Evolutionary conservation across 1,140 invertebrate genomes (phyloP).

Genomic region (Leptopilina boulardi): DNA sequence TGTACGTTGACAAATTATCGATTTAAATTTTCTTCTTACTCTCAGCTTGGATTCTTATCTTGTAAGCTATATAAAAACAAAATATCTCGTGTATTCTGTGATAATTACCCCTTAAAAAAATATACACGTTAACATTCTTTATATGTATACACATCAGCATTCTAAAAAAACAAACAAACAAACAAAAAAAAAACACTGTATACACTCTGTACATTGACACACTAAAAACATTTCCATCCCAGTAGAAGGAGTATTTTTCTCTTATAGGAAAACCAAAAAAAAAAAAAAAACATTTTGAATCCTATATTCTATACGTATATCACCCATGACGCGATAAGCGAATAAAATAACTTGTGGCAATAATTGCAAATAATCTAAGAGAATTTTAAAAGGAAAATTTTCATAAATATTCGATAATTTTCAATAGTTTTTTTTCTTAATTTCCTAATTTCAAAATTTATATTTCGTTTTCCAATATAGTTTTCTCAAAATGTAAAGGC

Average conservation of each 20-base stretch:
- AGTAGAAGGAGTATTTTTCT: constrained; percentile 66
- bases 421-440: too few species aligned
- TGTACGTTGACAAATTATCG: constrained; percentile 40
- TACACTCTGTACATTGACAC: constrained; percentile 44
- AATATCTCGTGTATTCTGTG: constrained; percentile 75
- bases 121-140: constrained; percentile 52
- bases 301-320: constrained; percentile 63
- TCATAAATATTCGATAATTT: constrained; percentile 37
- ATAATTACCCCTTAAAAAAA: constrained; percentile 72
- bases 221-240: constrained; percentile 52
- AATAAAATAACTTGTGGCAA: constrained; percentile 52
- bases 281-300: constrained; percentile 54
- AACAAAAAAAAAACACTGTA: too few species aligned
- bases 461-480: too few species aligned
- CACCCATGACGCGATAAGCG: constrained; percentile 59
- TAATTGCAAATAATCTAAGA: constrained; percentile 50
- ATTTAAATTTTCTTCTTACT: constrained; percentile 67
- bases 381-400: constrained; percentile 36
- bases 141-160: constrained; percentile 36
- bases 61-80: constrained; percentile 70
- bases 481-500: too few species aligned
- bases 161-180: constrained; percentile 17
- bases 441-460: too few species aligned
- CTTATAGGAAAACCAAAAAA: constrained; percentile 66
- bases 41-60: constrained; percentile 72